phyloP scores from a whole-genome alignment of 2,113 vertebrate species.

The Cairina moschata region DNA sequence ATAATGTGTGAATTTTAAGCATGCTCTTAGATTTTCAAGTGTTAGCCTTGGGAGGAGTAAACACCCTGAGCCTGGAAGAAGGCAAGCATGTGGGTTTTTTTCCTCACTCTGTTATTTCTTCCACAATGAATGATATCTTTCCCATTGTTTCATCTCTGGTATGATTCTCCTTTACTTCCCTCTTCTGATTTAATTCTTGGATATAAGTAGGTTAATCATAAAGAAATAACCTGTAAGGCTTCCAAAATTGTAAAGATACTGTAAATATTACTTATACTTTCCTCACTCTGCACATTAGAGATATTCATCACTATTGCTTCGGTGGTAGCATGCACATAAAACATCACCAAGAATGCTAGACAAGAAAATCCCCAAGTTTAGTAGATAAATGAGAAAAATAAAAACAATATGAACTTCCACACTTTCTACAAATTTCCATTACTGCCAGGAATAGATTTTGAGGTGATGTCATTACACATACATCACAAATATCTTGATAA shows the following conservation, averaged over 20 bases:
- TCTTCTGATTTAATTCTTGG: constrained; percentile 49
- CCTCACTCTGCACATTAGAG: background rate
- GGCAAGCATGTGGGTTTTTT: background rate
- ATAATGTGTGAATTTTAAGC: background rate
- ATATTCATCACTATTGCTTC: background rate
- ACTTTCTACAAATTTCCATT: background rate
- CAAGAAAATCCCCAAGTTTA: background rate
- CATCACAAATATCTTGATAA: constrained; percentile 5
- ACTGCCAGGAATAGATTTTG: constrained; percentile 12
- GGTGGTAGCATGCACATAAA: background rate
- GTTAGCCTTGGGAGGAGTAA: background rate
- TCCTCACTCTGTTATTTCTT: background rate
- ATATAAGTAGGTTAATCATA: background rate
- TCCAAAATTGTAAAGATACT: background rate
- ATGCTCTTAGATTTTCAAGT: background rate
- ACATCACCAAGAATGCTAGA: background rate
- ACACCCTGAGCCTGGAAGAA: background rate
- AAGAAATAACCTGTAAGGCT: background rate
- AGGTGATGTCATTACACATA: background rate
- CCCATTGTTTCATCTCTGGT: background rate
- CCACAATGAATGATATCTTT: background rate
- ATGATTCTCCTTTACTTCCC: constrained; percentile 19
- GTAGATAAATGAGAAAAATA: background rate
- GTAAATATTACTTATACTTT: background rate
- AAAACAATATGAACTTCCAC: background rate